phyloP scores from a whole-genome alignment of 2,888 invertebrate genomes.

The Dexiosoma caninum region DNA sequence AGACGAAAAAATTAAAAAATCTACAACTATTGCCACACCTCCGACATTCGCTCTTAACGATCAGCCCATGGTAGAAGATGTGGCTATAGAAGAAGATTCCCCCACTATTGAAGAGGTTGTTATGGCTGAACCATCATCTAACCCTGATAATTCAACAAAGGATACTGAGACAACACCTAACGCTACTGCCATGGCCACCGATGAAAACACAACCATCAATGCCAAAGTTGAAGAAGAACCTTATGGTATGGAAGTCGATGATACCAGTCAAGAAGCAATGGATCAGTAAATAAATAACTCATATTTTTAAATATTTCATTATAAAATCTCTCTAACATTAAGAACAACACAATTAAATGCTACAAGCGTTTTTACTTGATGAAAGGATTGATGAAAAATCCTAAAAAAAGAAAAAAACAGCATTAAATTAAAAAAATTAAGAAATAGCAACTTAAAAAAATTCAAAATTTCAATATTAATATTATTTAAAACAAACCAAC shows the following conservation, averaged over 20 bases:
- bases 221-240: constrained; percentile 73
- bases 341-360: constrained; percentile 38
- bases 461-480: constrained; percentile 38
- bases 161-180: constrained; percentile 61
- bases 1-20: constrained; percentile 37
- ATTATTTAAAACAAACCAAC: constrained; percentile 33
- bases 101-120: constrained; percentile 72
- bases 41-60: constrained; percentile 71
- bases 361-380: constrained; percentile 48
- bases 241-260: constrained; percentile 77
- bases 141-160: constrained; percentile 37
- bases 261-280: constrained; percentile 77
- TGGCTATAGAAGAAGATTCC: constrained; percentile 62
- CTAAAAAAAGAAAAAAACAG: too few relatives aligned
- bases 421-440: neutral
- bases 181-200: constrained; percentile 74
- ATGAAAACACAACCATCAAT: constrained; percentile 29
- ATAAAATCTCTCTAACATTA: constrained; percentile 25
- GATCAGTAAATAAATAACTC: constrained; percentile 75
- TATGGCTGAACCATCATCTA: constrained; percentile 70
- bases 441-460: constrained; percentile 20
- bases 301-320: constrained; percentile 44
- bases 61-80: constrained; percentile 73
- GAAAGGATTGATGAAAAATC: constrained; percentile 29
- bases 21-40: constrained; percentile 46